A percentile compares a stretch with the other conserved stretches of the same genome.
Evolutionary conservation across 2,113 vertebrate genomes (phyloP).

Genomic region (Henicopernis longicauda): DNA sequence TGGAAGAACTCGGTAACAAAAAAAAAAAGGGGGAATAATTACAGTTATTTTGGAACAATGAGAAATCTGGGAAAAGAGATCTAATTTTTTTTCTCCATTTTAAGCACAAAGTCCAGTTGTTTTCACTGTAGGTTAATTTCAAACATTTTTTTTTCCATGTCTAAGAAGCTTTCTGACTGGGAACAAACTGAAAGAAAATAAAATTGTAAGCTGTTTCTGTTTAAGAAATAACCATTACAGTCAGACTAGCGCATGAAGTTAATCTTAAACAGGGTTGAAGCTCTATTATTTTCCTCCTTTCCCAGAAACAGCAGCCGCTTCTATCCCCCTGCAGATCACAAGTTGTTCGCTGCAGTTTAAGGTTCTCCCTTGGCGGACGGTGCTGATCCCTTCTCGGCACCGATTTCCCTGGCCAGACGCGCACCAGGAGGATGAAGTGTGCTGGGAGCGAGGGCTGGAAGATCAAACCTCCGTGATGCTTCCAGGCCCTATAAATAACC

Average conservation of each 20-base stretch:
- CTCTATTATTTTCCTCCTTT: background rate
- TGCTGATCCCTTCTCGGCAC: background rate
- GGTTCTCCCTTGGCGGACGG: background rate
- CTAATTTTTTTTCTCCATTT: background rate
- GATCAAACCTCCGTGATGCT: accelerated
- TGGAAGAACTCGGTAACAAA: background rate
- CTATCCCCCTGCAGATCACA: too few species aligned
- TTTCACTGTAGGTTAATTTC: background rate
- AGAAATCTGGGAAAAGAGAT: background rate
- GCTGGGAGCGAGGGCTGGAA: background rate
- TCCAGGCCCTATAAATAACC: background rate
- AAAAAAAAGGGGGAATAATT: constrained; percentile 8
- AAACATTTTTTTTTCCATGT: background rate
- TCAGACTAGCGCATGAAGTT: background rate
- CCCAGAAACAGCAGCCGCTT: background rate
- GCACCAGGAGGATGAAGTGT: accelerated
- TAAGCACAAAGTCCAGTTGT: background rate
- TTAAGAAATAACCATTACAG: background rate
- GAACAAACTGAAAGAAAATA: background rate
- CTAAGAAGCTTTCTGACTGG: background rate
- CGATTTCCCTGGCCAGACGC: accelerated
- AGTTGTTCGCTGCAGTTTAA: too few species aligned
- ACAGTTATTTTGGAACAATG: constrained; percentile 42
- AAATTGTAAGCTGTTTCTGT: background rate
- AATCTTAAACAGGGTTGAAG: background rate